Evolutionary conservation across 2,797 vertebrate genomes (phyloP).

Genomic region (Adelosebastes latens): DNA sequence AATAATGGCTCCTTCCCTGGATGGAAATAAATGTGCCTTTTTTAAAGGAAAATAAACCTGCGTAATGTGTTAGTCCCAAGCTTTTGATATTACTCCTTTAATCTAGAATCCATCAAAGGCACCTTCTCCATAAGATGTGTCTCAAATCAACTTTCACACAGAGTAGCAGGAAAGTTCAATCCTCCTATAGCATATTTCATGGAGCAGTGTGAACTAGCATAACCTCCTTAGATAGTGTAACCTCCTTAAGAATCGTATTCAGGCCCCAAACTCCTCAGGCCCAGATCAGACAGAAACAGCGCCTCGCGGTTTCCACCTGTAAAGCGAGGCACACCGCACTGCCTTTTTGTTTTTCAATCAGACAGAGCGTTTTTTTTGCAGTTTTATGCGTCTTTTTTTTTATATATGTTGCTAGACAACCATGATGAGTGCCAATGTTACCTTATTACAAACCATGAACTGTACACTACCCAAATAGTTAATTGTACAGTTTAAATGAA

Average conservation of each 20-base stretch:
- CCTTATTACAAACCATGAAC: neutral
- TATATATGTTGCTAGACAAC: no score
- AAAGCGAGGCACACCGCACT: no score
- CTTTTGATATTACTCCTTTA: slow-evolving; percentile 38
- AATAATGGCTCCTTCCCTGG: neutral
- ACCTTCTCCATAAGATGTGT: slow-evolving; percentile 12
- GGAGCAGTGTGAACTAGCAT: slow-evolving; percentile 4
- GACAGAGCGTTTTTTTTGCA: no score
- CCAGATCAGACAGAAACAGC: no score
- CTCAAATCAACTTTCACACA: slow-evolving; percentile 32
- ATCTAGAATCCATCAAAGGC: slow-evolving; percentile 30
- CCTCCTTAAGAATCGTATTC: neutral
- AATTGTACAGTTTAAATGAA: neutral
- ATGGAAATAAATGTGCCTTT: slow-evolving; percentile 15
- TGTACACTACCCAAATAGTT: neutral
- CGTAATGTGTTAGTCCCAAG: slow-evolving; percentile 22
- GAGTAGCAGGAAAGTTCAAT: slow-evolving; percentile 17
- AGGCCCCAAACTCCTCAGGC: neutral
- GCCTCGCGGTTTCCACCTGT: no score
- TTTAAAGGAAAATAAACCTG: slow-evolving; percentile 38
- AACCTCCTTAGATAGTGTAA: neutral
- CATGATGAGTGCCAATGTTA: neutral
- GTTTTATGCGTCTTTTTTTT: neutral
- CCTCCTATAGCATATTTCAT: slow-evolving; percentile 18
- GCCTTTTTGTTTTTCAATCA: no score